Evolutionary conservation across 2,797 vertebrate genomes (phyloP), one percentile per base, ranked within the genome.

Genomic region (Pterois miles): DNA sequence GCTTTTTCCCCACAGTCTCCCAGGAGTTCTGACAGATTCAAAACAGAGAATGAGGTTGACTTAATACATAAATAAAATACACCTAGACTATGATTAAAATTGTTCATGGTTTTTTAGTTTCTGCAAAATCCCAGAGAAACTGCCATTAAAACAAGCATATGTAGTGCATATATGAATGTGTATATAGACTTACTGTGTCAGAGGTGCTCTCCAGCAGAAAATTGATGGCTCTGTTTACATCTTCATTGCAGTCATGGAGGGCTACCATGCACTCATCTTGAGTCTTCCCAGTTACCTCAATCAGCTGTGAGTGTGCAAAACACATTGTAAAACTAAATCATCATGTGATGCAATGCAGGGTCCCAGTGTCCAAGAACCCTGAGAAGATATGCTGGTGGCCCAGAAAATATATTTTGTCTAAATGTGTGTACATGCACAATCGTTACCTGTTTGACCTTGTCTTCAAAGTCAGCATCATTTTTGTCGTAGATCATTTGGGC

Each of bases 1-100:
- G 97, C 94, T 98, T 99, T 93, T 97, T 99, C 29, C 97, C 97
- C 54, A 99, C 98, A 18, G 98, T 99, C 92, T 99, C 98, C 98
- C 98, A 99, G 13, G 97, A 98, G 87, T 96, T 98, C 98, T 99
- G 92, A 71, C 1, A 69, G 25, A 68, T 7, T 14, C 74, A 59
- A 52, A 70, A 8, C 52, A 43, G 13, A 64, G 8, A 71, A 46
- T 43, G 1, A 70, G 9, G 5, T 8, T 48, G 13, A 36, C 9
- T 20, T 20, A 46, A 65, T 29, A 48, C 18, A 48, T 65, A 29
- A 25, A 48, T 8, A 57, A 71, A 72, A 50, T 25, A 36, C 9
- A 74, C 6, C 3, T 31, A 34, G 11, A 34, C 1, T n/a, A 6
- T 33, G 1, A 43, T 36, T 33, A 5, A 13, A 48, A 54, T 4